Base-by-base conservation (phyloP, 2,797 vertebrate species). In the Cebuella pygmaea region DNA sequence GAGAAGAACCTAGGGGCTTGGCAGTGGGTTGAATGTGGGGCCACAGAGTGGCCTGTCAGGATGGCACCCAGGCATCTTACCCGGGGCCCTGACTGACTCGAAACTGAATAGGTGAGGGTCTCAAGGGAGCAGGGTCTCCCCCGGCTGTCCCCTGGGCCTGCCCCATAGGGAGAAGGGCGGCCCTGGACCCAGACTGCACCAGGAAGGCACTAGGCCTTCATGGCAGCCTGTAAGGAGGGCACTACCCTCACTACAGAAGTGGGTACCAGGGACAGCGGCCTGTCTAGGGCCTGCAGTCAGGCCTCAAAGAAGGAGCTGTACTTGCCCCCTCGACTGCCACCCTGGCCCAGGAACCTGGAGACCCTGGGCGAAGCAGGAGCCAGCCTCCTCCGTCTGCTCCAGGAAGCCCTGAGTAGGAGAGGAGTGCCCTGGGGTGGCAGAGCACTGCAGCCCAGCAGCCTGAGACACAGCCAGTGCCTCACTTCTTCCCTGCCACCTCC, bases 271-370 rank as follows among this genome's bases (percentile, higher is more conserved):
- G 48, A 12, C 78, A 36, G 78, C 2, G 22, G 50, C 15, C 44
- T 7, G 13, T 30, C 41, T 33, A 6, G n/a, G 5, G 10, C 27
- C 26, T 7, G 44, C 4, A 0, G 14, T 4, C 0, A 0, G 61
- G 26, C 57, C 67, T 86, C 46, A 14, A 19, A 3, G 10, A 36
- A 48, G 10, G 64, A 64, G 59, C 55, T 7, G 0, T 15, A 20
- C 41, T 4, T 11, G 1, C 36, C 5, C 11, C 4, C 11, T 9
- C 19, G 30, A 44, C 27, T 20, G 80, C 33, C 1, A 1, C 8
- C 7, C 12, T 4, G 0, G 4, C 4, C 26, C 1, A 9, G 9
- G 46, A 55, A 10, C 8, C 61, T 9, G 1, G 13, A 10, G 61
- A 19, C 13, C 27, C 20, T 30, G 4, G 4, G n/a, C 0, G 11